Evolutionary conservation across 2,888 invertebrate genomes (phyloP).

Genomic region (Cheilosia scutellata): DNA sequence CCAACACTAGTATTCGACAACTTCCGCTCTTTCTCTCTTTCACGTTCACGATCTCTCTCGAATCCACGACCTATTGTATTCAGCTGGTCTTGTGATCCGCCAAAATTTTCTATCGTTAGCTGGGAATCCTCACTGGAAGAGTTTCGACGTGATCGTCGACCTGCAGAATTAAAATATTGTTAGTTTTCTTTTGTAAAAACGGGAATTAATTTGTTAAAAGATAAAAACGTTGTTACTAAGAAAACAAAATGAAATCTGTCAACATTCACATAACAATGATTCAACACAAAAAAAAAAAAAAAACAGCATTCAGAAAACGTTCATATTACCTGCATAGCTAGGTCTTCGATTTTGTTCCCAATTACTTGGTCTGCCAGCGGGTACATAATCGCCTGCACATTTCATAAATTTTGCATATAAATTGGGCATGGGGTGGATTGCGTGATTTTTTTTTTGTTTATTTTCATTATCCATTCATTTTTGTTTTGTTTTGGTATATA

Average conservation of each 20-base stretch:
- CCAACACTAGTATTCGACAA: slow-evolving; percentile 83
- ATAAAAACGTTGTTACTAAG: slow-evolving; percentile 4
- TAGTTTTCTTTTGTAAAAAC: background rate
- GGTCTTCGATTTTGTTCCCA: slow-evolving; percentile 90
- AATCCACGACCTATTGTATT: slow-evolving; percentile 93
- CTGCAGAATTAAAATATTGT: slow-evolving; percentile 85
- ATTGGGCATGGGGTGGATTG: slow-evolving; percentile 43
- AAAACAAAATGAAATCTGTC: slow-evolving; percentile 28
- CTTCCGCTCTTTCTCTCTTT: slow-evolving; percentile 85
- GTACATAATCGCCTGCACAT: slow-evolving; percentile 84
- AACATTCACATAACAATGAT: slow-evolving; percentile 31
- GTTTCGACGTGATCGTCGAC: slow-evolving; percentile 92
- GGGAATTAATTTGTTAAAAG: background rate
- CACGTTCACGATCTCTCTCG: slow-evolving; percentile 85
- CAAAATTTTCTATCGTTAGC: slow-evolving; percentile 96
- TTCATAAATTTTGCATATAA: slow-evolving; percentile 48
- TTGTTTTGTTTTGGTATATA: slow-evolving; percentile 31
- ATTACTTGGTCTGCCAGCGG: slow-evolving; percentile 94
- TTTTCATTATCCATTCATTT: slow-evolving; percentile 30
- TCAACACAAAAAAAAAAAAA: slow-evolving; percentile 21
- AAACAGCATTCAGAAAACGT: slow-evolving; percentile 45
- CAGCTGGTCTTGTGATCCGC: slow-evolving; percentile 95
- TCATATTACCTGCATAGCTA: slow-evolving; percentile 88
- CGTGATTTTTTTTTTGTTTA: slow-evolving; percentile 28
- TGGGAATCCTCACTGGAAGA: slow-evolving; percentile 95